phyloP scores from a whole-genome alignment of 2,113 vertebrate genomes.

The Speoplatyrhinus poulsoni region DNA sequence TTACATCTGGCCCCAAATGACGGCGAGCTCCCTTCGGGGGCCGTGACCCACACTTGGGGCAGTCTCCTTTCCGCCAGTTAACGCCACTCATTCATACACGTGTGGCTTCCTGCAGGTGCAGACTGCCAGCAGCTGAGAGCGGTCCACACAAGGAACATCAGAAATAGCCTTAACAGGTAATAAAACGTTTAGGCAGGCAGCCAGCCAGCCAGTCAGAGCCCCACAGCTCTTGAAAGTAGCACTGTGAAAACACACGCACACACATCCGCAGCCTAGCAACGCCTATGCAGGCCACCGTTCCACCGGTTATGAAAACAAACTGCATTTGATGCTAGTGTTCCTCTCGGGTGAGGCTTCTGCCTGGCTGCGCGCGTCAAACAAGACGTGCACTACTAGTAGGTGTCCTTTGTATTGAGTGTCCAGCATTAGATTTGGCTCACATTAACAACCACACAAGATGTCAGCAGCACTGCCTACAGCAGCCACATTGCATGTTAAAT shows the following conservation, averaged over 20 bases:
- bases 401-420: too few species aligned
- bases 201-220: constrained; percentile 33
- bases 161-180: constrained; percentile 78
- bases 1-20: too few species aligned
- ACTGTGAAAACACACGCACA: constrained; percentile 60
- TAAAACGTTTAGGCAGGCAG: constrained; percentile 72
- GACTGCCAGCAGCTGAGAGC: constrained; percentile 74
- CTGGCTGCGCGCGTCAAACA: not conserved
- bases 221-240: constrained; percentile 57
- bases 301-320: not conserved
- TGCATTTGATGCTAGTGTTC: constrained; percentile 5
- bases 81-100: constrained; percentile 10
- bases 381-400: not conserved
- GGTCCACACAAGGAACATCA: constrained; percentile 53
- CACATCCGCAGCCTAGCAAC: not conserved
- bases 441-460: too few species aligned
- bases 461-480: too few species aligned
- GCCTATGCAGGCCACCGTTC: constrained; percentile 16
- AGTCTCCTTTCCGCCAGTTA: not conserved
- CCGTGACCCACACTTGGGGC: too few species aligned
- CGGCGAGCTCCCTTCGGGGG: too few species aligned
- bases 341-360: not conserved
- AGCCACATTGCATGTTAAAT: too few species aligned
- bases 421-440: too few species aligned
- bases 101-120: constrained; percentile 66